A percentile compares a stretch with the other conserved stretches of the same genome.
These are phyloP conservation scores for Linnaemya vulpina DNA, from an alignment of 2,888 invertebrate genomes.

Conservation along the genomic window DNA sequence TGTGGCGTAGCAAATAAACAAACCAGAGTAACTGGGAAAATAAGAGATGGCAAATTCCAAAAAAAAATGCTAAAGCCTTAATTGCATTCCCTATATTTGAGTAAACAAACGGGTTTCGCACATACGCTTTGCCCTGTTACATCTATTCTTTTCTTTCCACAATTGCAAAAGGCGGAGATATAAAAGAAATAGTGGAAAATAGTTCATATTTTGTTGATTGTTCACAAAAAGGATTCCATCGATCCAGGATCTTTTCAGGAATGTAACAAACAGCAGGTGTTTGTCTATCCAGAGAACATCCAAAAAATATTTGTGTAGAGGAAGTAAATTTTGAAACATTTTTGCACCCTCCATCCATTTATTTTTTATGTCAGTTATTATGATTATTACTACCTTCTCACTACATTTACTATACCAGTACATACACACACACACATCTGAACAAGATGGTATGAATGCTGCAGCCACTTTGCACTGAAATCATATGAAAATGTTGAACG, in stretches of 20 bases:
- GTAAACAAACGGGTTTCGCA: neutral
- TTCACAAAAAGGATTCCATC: conserved; percentile 20
- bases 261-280: conserved; percentile 63
- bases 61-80: no score
- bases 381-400: conserved; percentile 11
- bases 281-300: conserved; percentile 49
- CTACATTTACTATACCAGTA: no score
- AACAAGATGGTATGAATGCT: neutral
- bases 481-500: conserved; percentile 3
- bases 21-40: neutral
- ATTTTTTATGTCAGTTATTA: conserved; percentile 31
- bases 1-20: conserved; percentile 26
- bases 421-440: neutral
- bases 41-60: neutral
- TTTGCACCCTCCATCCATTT: neutral
- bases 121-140: no score
- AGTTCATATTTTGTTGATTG: conserved; percentile 15
- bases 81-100: conserved; percentile 11
- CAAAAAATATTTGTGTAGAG: neutral
- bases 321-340: neutral
- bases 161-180: conserved; percentile 2
- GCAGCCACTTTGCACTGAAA: conserved; percentile 22
- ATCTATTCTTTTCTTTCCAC: neutral
- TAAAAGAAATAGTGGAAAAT: neutral
- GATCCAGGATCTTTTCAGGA: conserved; percentile 45